A percentile compares a stretch with the other conserved stretches of the same genome.
phyloP scores from a whole-genome alignment of 2,888 invertebrate genomes.

The Steinernema carpocapsae region DNA sequence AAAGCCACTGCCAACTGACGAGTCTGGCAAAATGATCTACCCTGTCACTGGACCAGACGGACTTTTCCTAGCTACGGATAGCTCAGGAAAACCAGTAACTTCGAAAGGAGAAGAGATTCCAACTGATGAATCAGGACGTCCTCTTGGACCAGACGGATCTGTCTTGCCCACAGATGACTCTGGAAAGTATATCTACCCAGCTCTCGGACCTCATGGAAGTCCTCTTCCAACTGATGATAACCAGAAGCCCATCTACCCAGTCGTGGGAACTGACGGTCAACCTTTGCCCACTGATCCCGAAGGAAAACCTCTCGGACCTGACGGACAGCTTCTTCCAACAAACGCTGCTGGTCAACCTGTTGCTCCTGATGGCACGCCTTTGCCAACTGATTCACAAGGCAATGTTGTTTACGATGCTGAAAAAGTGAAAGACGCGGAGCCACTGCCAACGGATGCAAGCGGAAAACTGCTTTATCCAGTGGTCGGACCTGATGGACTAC shows the following conservation, averaged over 20 bases:
- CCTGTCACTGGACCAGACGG: constrained; percentile 37
- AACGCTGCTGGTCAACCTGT: constrained; percentile 36
- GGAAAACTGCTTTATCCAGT: constrained; percentile 42
- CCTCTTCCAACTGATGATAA: constrained; percentile 45
- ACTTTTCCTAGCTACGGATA: constrained; percentile 34
- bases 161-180: constrained; percentile 46
- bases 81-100: constrained; percentile 43
- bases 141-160: constrained; percentile 44
- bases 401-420: constrained; percentile 46
- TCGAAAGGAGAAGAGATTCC: constrained; percentile 40
- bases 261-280: constrained; percentile 37
- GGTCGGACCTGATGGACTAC: constrained; percentile 37
- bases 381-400: constrained; percentile 48
- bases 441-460: constrained; percentile 38
- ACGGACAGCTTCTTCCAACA: constrained; percentile 36
- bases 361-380: constrained; percentile 45
- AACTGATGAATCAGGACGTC: background rate
- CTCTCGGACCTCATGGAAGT: constrained; percentile 41
- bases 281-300: constrained; percentile 44
- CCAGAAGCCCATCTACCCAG: constrained; percentile 36
- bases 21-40: constrained; percentile 42
- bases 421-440: constrained; percentile 32
- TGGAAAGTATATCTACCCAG: constrained; percentile 46
- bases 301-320: constrained; percentile 42
- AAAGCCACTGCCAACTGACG: constrained; percentile 42